Conservation (phyloP, 2,113 vertebrate species). For the Naja naja region DNA sequence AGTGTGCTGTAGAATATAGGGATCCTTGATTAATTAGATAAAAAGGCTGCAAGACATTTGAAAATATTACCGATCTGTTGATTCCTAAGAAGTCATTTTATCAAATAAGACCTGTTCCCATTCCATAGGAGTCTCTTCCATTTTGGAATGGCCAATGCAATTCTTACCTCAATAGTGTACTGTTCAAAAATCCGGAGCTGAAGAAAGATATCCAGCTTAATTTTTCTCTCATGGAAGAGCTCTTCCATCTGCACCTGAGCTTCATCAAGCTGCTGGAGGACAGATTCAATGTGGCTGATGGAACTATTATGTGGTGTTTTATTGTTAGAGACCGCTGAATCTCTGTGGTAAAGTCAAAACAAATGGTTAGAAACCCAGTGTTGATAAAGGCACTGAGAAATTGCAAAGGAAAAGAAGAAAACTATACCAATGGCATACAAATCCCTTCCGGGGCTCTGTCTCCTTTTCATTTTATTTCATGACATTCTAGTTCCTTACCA, state of each 20-base stretch:
- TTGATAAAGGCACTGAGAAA: slow-evolving; percentile 21
- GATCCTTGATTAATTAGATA: background rate
- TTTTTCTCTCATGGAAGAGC: slow-evolving; percentile 95
- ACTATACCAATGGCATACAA: background rate
- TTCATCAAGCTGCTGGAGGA: slow-evolving; percentile 95
- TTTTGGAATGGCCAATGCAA: background rate
- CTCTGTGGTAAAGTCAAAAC: slow-evolving; percentile 72
- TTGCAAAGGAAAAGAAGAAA: background rate
- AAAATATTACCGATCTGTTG: background rate
- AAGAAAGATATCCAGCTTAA: slow-evolving; percentile 96
- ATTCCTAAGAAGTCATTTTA: background rate
- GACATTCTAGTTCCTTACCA: background rate
- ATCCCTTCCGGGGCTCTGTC: background rate
- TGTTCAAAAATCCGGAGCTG: slow-evolving; percentile 96
- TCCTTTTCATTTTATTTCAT: slow-evolving; percentile 1
- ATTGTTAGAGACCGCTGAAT: slow-evolving; percentile 91
- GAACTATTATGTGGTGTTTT: slow-evolving; percentile 95
- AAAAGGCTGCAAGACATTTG: background rate
- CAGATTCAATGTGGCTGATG: slow-evolving; percentile 94
- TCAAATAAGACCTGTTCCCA: background rate
- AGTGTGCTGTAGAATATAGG: background rate
- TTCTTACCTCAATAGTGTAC: slow-evolving; percentile 92
- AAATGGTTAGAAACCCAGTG: slow-evolving; percentile 28
- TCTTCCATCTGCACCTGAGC: slow-evolving; percentile 98
- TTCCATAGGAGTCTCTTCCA: background rate